These are phyloP conservation scores for Selenia dentaria DNA, from an alignment of 2,888 invertebrate genomes.

Conservation along the genomic window DNA sequence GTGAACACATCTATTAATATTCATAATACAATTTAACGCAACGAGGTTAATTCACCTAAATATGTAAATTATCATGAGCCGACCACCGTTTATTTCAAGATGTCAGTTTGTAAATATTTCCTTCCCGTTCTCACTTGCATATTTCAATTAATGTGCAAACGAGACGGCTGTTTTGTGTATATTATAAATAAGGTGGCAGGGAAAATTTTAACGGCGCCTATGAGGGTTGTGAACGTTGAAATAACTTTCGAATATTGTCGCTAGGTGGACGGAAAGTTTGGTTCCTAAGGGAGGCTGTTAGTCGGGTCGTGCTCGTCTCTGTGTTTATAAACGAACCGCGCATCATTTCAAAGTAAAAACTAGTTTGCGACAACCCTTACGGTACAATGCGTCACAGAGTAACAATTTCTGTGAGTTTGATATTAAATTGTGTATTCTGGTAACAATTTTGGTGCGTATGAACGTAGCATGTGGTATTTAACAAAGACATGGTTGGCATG, in stretches of 20 bases:
- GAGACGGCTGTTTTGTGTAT: slow-evolving; percentile 58
- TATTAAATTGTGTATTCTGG: slow-evolving; percentile 2
- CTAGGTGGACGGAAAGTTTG: slow-evolving; percentile 83
- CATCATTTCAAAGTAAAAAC: slow-evolving; percentile 71
- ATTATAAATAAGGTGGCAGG: slow-evolving; percentile 82
- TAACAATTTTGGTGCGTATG: neutral
- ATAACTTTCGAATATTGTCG: slow-evolving; percentile 86
- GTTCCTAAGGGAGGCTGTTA: slow-evolving; percentile 78
- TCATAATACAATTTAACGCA: slow-evolving; percentile 84
- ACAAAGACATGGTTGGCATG: slow-evolving; percentile 14
- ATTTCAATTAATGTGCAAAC: slow-evolving; percentile 39
- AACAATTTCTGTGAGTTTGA: neutral
- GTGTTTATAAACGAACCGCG: slow-evolving; percentile 81
- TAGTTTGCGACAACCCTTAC: slow-evolving; percentile 49
- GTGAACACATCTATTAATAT: slow-evolving; percentile 79
- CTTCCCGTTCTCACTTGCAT: slow-evolving; percentile 45
- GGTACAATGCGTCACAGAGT: slow-evolving; percentile 14
- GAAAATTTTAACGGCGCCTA: slow-evolving; percentile 85
- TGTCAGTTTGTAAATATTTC: slow-evolving; percentile 79
- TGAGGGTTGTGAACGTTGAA: slow-evolving; percentile 84
- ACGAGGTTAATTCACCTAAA: slow-evolving; percentile 85
- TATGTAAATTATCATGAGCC: slow-evolving; percentile 86
- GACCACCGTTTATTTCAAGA: slow-evolving; percentile 82
- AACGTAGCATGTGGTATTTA: slow-evolving; percentile 3
- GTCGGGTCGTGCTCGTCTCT: slow-evolving; percentile 70